Evolutionary conservation across 2,113 vertebrate genomes (phyloP), one percentile per base, ranked within the genome.

Genomic region (Echinops telfairi): DNA sequence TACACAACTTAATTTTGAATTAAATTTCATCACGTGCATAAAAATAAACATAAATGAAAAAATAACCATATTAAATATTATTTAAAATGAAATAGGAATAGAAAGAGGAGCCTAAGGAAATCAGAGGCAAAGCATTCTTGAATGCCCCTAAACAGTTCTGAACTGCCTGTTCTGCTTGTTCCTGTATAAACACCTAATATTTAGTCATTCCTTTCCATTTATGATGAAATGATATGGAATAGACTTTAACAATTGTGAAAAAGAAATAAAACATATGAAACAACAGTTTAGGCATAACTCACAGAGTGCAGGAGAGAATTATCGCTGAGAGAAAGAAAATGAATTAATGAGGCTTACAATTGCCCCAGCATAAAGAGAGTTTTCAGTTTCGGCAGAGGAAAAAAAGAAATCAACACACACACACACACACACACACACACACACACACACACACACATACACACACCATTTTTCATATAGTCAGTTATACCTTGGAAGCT

Each of bases 1-100:
- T 75, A n/a, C 22, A 82, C 3, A 43, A 88, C 43, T 86, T 85
- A 81, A 43, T 93, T 84, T 86, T 68, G 0, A 92, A 25, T 8
- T 29, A 66, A 66, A 57, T 36, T 86, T 36, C 82, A 90, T 78
- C 66, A 58, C 29, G 1, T 82, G 47, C 0, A 8, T 19, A 78
- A 78, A 85, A 86, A 47, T 25, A 68, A 40, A 87, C 11, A 86
- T n/a, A 86, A 27, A 16, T 15, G 79, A 71, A 15, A 15, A 73
- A 36, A 36, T 36, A 75, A 57, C 7, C 23, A 47, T 70, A n/a
- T 2, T 29, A 62, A 88, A 43, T 6, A 71, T n/a, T 71, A 25
- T n/a, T 71, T 71, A 79, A 85, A 70, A 60, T 4, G 27, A 62
- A 85, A 91, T 25, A 3, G 58, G 23, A 62, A 15, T 20, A 76